Base-by-base conservation (phyloP, 2,113 vertebrate genomes). In the Oenanthe oenanthe region DNA sequence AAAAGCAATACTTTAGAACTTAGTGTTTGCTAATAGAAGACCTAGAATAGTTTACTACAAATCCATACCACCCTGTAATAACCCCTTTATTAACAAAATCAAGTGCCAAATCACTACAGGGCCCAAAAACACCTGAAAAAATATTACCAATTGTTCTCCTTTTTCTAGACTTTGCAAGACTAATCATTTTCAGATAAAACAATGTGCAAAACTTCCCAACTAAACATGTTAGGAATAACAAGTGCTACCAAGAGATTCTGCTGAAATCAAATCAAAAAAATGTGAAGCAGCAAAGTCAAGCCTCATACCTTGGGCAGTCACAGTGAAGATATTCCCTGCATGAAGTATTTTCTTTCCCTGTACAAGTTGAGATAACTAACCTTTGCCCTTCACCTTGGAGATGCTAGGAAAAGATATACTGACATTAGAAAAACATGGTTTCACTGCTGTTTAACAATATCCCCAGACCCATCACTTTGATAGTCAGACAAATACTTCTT, bases 11-110 rank as follows among this genome's bases (percentile, higher is more conserved):
- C 81, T 96, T 98, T 92, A 96, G 96, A 97, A 98, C 98, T 98
- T 99, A 99, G 99, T 99, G 99, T 99, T 98, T 98, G 96, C 98
- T 97, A 96, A 97, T 86, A 96, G 89, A 88, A 97, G 85, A 95
- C 88, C 95, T 97, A 97, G 40, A 97, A 97, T 93, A 94, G 82
- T 96, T 97, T 95, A 97, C 94, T 97, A 98, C 62, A 88, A 87
- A 90, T 66, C 87, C 67, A 96, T 56, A 97, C 94, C 97, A 97
- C 96, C 97, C 97, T 97, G 98, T 95, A 96, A 93, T 97, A 95
- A 96, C 92, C 94, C 92, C 92, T 96, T 97, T 92, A 96, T 94
- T 76, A 97, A 96, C 36, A 93, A 96, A 97, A 96, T 93, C 96
- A 98, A 97, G 98, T 98, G 97, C 97, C 97, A 97, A 97, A 97